Conservation (phyloP, 2,888 invertebrate species). For the Rhodophaea formosa region DNA sequence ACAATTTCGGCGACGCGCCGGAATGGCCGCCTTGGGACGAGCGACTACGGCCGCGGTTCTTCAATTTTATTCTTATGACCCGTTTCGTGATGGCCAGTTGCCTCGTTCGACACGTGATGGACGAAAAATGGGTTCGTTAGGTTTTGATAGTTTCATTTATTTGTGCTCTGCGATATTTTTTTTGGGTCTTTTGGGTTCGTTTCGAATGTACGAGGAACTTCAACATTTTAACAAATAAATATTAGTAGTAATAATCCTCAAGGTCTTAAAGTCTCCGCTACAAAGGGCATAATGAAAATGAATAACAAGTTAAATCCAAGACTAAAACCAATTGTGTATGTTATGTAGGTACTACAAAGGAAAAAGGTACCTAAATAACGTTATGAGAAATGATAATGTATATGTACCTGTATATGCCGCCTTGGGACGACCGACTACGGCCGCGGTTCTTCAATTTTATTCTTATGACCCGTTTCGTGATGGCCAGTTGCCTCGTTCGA, state of each 20-base stretch:
- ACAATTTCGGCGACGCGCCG: conserved; percentile 68
- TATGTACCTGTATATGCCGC: no score
- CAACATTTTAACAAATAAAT: no score
- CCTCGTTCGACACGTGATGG: conserved; percentile 32
- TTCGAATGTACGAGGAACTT: no score
- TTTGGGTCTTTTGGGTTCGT: background rate
- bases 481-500: conserved; percentile 24
- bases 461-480: conserved; percentile 41
- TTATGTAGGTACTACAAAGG: no score
- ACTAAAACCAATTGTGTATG: no score
- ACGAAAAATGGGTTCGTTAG: conserved; percentile 35
- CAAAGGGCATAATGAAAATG: no score
- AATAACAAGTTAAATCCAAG: no score
- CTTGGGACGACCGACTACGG: conserved; percentile 52
- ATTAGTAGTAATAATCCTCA: no score
- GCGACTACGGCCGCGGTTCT: conserved; percentile 40
- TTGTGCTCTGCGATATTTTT: background rate
- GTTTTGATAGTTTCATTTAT: conserved; percentile 3
- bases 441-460: conserved; percentile 53
- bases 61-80: conserved; percentile 53
- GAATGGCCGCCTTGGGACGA: conserved; percentile 67
- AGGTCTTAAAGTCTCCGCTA: no score
- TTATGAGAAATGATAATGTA: no score
- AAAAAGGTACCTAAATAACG: no score
- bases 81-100: conserved; percentile 30